Conservation (phyloP, 2,113 vertebrate species). For the Corythornis madagascariensis region DNA sequence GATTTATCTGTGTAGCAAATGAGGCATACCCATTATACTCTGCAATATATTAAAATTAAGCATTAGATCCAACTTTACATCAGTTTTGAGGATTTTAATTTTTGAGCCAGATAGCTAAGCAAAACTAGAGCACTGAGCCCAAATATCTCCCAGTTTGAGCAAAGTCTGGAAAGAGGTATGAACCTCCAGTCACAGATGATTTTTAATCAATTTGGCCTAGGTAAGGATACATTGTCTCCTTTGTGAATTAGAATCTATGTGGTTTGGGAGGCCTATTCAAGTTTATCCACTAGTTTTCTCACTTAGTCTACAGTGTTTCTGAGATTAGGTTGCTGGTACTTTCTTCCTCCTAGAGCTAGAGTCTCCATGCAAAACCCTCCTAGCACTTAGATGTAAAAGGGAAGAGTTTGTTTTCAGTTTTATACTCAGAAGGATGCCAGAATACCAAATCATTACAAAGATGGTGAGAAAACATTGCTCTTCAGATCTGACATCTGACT, state of each 20-base stretch:
- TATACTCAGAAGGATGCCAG: background rate
- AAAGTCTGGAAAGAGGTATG: background rate
- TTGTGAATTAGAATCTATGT: background rate
- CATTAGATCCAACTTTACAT: background rate
- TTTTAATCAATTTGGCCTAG: background rate
- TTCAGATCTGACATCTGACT: background rate
- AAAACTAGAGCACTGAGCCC: background rate
- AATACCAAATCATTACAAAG: background rate
- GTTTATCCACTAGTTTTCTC: background rate
- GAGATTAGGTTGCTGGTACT: background rate
- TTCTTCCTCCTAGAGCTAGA: background rate
- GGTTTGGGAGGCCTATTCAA: background rate
- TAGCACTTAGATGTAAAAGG: background rate
- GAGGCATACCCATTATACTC: background rate
- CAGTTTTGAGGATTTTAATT: background rate
- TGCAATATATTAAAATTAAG: background rate
- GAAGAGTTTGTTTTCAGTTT: background rate
- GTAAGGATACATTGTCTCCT: background rate
- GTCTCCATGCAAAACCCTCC: background rate
- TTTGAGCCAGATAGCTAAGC: background rate
- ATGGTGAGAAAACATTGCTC: background rate
- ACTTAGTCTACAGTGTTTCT: background rate
- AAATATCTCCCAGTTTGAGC: background rate
- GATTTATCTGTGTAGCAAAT: constrained; percentile 2
- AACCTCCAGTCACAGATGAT: background rate